A percentile compares a stretch with the other conserved stretches of the same genome.
phyloP scores from a whole-genome alignment of 2,888 invertebrate species.

The Hartigia nigra region DNA sequence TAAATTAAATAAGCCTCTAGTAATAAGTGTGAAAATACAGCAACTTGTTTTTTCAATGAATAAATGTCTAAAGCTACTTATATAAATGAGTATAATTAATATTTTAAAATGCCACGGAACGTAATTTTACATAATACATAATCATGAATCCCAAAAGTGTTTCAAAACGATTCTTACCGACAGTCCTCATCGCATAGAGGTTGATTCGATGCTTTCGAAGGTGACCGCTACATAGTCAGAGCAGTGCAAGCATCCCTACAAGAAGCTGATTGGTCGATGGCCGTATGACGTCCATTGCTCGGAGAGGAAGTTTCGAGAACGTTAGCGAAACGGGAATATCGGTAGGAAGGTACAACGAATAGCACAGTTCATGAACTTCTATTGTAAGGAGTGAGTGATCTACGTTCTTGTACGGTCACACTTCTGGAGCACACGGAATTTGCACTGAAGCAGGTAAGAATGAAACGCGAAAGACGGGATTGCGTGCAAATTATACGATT shows the following conservation, averaged over 20 bases:
- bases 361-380: constrained; percentile 36
- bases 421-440: constrained; percentile 22
- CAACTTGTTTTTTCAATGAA: not conserved
- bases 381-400: constrained; percentile 26
- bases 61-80: not conserved
- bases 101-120: no score
- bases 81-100: no score
- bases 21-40: not conserved
- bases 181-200: not conserved
- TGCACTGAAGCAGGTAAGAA: constrained; percentile 39
- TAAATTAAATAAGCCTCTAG: not conserved
- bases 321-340: constrained; percentile 35
- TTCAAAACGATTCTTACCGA: not conserved
- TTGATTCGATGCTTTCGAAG: not conserved
- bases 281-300: constrained; percentile 49
- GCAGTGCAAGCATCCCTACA: not conserved
- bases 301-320: constrained; percentile 58
- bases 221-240: not conserved
- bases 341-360: constrained; percentile 35
- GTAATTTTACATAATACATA: no score
- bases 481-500: not conserved
- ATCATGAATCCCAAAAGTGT: not conserved
- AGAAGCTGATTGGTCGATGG: constrained; percentile 39
- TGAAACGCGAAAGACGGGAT: not conserved
- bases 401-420: constrained; percentile 27